Evolutionary conservation across 2,888 invertebrate genomes (phyloP), one percentile per base, ranked within the genome.

Genomic region (Perizoma flavofasciatum): DNA sequence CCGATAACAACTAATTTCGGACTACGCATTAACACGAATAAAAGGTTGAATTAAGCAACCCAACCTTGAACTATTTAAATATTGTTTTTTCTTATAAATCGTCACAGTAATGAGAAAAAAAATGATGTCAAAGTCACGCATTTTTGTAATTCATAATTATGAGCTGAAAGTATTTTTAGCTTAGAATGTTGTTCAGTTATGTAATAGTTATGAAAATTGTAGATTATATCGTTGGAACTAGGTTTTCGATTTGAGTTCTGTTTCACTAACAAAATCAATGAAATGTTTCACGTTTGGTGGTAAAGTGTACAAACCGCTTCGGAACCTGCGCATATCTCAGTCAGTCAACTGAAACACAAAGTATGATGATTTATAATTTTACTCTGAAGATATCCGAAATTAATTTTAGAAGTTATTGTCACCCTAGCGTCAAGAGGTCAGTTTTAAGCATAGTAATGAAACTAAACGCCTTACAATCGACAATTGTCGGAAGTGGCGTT

Each of bases 1-100:
- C 74, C 83, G 84, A 87, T 86, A 86, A 83, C 75, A 72, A 73
- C 74, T 78, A 74, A 85, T 85, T 85, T 83, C 77, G 78, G 83
- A 77, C 74, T 81, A 83, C 83, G 87, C 85, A 83, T 86, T 84
- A 81, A 81, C 81, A 79, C 85, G 82, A 83, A 80, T 77, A 81
- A 83, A 77, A 77, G 75, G 73, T 56, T 66, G 58, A 58, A 79
- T 77, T 76, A 71, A 73, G 74, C 61, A 65, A 69, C 61, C 59
- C 67, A 55, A 79, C 88, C 89, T 90, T 89, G 89, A 78, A 80
- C 88, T 74, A 83, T 71, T 83, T 87, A 70, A 72, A 68, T 73
- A 52, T 71, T 71, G 71, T 75, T 71, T 70, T n/a, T 61, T 72
- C 61, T 73, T 72, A 71, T 63, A 61, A 65, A 65, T 63, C 54